A percentile compares a stretch with the other conserved stretches of the same genome.
Evolutionary conservation across 2,797 vertebrate genomes (phyloP).

Genomic region (Falco berigora): DNA sequence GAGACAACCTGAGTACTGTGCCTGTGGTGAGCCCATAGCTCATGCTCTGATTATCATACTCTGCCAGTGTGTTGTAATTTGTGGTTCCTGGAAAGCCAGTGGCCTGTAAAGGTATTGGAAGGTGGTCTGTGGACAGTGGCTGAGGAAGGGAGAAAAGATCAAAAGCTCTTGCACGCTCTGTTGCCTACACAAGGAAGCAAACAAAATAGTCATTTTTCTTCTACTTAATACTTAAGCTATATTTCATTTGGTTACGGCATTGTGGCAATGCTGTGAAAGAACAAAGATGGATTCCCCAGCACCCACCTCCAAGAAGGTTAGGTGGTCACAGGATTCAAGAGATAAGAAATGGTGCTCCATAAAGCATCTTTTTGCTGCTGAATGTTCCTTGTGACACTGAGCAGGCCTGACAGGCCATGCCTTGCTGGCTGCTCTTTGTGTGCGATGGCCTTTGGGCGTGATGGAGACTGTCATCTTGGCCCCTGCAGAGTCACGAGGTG

Average conservation of each 20-base stretch:
- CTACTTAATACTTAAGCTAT: background rate
- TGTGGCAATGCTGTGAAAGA: background rate
- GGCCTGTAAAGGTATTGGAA: background rate
- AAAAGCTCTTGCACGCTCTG: background rate
- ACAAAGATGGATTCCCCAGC: background rate
- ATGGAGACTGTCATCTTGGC: too few relatives aligned
- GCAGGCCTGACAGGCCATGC: background rate
- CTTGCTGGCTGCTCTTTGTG: background rate
- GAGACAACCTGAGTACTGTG: background rate
- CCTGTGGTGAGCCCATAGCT: background rate
- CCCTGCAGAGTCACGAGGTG: fast-evolving
- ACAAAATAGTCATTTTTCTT: background rate
- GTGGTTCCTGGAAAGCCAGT: background rate
- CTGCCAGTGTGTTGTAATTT: background rate
- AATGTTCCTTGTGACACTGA: background rate
- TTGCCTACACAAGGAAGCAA: background rate
- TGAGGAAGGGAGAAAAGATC: background rate
- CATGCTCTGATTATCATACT: background rate
- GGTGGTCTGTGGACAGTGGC: background rate
- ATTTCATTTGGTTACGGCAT: background rate
- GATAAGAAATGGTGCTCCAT: background rate
- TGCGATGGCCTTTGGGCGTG: background rate
- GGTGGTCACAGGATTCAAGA: background rate
- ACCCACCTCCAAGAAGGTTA: background rate
- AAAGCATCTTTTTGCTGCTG: background rate